These are phyloP conservation scores for Podocnemis expansa DNA, from an alignment of 2,113 vertebrate genomes.

Conservation along the genomic window DNA sequence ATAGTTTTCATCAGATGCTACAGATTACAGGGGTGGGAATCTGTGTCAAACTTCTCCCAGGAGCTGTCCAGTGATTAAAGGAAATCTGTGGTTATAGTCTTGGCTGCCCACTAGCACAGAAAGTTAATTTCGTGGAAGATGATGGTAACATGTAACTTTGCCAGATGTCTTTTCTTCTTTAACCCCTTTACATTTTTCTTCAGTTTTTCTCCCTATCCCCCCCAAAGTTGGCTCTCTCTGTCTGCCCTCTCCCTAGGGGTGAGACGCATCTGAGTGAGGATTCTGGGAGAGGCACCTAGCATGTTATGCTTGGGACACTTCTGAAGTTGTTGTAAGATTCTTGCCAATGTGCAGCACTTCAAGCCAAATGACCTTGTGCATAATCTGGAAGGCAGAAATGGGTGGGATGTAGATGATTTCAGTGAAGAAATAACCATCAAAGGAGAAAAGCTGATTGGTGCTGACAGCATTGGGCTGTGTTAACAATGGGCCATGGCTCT, in stretches of 20 bases:
- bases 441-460: constrained; percentile 35
- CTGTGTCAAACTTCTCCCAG: constrained; percentile 62
- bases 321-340: constrained; percentile 24
- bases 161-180: constrained; percentile 58
- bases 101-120: constrained; percentile 72
- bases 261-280: constrained; percentile 17
- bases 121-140: constrained; percentile 67
- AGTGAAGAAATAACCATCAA: constrained; percentile 22
- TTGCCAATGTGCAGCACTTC: not conserved
- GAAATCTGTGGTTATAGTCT: constrained; percentile 64
- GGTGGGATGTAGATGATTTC: not conserved
- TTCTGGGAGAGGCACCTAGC: constrained; percentile 44
- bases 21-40: constrained; percentile 73
- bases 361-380: not conserved
- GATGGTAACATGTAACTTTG: constrained; percentile 50
- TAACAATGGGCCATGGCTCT: constrained; percentile 19
- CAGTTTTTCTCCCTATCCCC: not conserved
- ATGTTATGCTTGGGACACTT: not conserved
- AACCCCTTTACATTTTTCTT: constrained; percentile 30
- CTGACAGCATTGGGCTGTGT: constrained; percentile 12
- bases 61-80: constrained; percentile 78
- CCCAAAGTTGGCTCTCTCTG: constrained; percentile 47
- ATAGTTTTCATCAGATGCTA: constrained; percentile 76
- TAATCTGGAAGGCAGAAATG: not conserved
- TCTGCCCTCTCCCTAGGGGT: constrained; percentile 41